Evolutionary conservation across 2,888 invertebrate genomes (phyloP), one percentile per base, ranked within the genome.

Genomic region (Eristalinus sepulchralis): DNA sequence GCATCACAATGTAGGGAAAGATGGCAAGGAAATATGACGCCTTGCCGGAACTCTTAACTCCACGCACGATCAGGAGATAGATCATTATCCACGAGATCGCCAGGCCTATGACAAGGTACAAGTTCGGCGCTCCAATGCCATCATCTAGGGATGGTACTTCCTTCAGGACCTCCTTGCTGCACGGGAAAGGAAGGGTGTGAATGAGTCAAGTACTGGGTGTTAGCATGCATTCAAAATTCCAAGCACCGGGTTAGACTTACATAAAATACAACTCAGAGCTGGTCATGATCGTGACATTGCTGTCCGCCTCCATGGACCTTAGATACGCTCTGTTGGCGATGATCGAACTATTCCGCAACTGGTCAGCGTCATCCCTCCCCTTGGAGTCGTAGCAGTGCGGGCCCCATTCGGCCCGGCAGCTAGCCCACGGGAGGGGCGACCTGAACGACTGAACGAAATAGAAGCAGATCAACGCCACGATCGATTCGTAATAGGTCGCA

Each of bases 11-110:
- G 89, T 95, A 95, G 0, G 96, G 96, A 89, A 96, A 96, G 4
- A 96, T 91, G 0, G 96, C 96, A 10, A 96, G 94, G 89, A 97
- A 95, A 90, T 97, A 97, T 0, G 96, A 95, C 0, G 94, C 95
- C 91, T 95, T 95, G 60, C 95, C 95, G 0, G 95, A 94, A 88
- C 95, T 95, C 89, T 94, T 94, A 0, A 95, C 94, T 1, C 95
- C 95, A 0, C 93, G 93, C 0, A 93, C 92, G 0, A 95, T 92
- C 31, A 94, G 93, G 0, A 93, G 89, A 80, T 93, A 94, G 13
- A 95, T 93, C 47, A 93, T 90, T 1, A 91, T 70, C 95, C 95
- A 95, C 2, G 94, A 93, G 6, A 93, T 88, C 0, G 93, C 88
- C 0, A 95, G 91, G 34, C 94, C 95, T 0, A 94, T 83, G 0